These are phyloP conservation scores for Toxotes jaculatrix DNA, from an alignment of 2,113 vertebrate species.

Conservation along the genomic window DNA sequence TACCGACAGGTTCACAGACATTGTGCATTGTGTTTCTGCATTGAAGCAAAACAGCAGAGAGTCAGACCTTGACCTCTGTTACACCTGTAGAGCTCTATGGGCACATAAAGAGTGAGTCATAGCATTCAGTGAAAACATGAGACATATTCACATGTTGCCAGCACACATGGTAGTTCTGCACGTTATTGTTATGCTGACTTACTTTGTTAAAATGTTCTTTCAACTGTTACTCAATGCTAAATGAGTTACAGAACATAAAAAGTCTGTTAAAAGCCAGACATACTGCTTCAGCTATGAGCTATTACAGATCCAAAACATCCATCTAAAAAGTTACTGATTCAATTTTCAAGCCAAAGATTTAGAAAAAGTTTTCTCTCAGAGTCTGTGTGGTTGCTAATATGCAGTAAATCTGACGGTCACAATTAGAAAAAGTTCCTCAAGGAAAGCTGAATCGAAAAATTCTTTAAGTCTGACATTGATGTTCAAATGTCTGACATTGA, in stretches of 20 bases:
- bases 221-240: conserved; percentile 2
- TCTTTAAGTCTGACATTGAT: conserved; percentile 17
- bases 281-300: not conserved
- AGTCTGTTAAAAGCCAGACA: not conserved
- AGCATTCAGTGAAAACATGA: not conserved
- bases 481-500: conserved; percentile 14
- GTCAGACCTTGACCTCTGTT: conserved; percentile 31
- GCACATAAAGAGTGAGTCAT: not conserved
- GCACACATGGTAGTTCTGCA: not conserved
- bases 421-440: conserved; percentile 4
- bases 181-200: conserved; percentile 3
- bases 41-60: conserved; percentile 1
- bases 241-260: not conserved
- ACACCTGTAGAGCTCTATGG: not conserved
- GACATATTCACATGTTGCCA: not conserved
- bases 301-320: not conserved
- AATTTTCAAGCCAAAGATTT: not conserved
- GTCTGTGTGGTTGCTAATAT: not conserved
- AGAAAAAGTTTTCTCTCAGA: not conserved
- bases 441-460: conserved; percentile 28
- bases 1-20: too few relatives aligned
- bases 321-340: not conserved
- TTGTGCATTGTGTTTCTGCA: not conserved
- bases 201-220: conserved; percentile 8
- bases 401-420: not conserved